Evolutionary conservation across 2,888 invertebrate genomes (phyloP).

Genomic region (Nomada ruficornis): DNA sequence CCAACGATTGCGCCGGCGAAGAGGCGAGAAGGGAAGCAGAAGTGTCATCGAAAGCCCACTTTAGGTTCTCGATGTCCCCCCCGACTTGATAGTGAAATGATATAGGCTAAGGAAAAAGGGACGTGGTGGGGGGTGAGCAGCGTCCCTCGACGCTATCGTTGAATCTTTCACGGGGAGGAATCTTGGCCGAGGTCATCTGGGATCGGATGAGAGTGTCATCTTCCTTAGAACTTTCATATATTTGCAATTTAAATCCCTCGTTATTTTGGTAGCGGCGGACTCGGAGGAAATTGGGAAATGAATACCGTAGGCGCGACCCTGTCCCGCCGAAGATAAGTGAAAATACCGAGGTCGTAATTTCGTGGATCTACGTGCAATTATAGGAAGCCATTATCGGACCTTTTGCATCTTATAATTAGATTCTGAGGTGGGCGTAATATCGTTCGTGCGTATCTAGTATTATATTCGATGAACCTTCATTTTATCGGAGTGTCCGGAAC

Average conservation of each 20-base stretch:
- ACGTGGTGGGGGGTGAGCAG: conserved; percentile 8
- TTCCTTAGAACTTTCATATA: conserved; percentile 15
- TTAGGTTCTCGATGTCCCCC: conserved; percentile 53
- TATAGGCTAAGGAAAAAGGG: conserved; percentile 36
- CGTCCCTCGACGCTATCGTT: conserved; percentile 2
- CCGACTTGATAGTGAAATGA: conserved; percentile 66
- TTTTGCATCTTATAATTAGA: neutral
- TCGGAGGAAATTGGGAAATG: conserved; percentile 10
- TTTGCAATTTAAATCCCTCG: conserved; percentile 18
- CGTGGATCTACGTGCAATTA: neutral
- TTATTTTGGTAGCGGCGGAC: neutral
- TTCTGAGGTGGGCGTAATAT: neutral
- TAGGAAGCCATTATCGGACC: neutral
- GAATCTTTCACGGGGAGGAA: conserved; percentile 26
- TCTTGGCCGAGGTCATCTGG: conserved; percentile 29
- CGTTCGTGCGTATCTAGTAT: neutral
- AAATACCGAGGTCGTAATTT: neutral
- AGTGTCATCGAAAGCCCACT: conserved; percentile 68
- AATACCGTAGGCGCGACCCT: neutral
- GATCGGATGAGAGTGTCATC: conserved; percentile 8
- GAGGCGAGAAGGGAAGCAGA: conserved; percentile 35
- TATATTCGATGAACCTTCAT: neutral
- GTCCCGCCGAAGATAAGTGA: neutral
- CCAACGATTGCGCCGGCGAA: conserved; percentile 37
- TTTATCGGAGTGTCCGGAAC: neutral